A percentile compares a stretch with the other conserved stretches of the same genome.
Conservation (phyloP, 2,113 vertebrate species). For the Hyla sarda region DNA sequence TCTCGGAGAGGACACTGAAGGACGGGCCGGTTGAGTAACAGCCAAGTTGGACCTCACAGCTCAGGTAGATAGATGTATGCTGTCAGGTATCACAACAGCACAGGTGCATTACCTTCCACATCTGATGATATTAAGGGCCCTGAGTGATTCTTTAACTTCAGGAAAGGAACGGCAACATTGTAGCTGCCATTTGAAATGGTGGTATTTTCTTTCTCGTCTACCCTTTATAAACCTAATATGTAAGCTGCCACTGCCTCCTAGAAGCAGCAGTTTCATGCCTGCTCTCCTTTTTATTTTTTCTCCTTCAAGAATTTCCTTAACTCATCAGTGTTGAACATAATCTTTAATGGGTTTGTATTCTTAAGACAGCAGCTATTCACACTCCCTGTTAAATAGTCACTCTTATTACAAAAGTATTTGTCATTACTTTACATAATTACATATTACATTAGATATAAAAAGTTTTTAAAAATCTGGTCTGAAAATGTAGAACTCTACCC, state of each 20-base stretch:
- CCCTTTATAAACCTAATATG: not conserved
- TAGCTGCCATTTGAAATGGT: not conserved
- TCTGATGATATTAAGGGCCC: not conserved
- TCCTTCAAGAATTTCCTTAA: not conserved
- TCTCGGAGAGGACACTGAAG: not conserved
- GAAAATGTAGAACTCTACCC: too few species aligned
- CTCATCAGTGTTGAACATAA: too few species aligned
- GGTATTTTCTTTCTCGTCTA: not conserved
- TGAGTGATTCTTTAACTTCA: not conserved
- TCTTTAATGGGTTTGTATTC: too few species aligned
- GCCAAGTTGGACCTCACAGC: not conserved
- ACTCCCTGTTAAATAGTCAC: too few species aligned
- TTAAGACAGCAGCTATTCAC: too few species aligned
- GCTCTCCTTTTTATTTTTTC: not conserved
- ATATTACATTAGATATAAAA: too few species aligned
- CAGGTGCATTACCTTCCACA: constrained; percentile 29
- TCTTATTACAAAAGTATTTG: too few species aligned
- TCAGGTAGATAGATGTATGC: constrained; percentile 45
- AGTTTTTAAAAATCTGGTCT: too few species aligned
- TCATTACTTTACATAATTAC: too few species aligned
- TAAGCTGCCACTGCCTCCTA: not conserved
- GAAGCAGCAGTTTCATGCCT: too few species aligned
- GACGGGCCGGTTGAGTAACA: not conserved
- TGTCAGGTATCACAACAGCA: constrained; percentile 32
- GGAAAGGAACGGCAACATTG: not conserved